Base-by-base conservation (phyloP, 1,140 invertebrate species). In the Brevipalpus yothersi region DNA sequence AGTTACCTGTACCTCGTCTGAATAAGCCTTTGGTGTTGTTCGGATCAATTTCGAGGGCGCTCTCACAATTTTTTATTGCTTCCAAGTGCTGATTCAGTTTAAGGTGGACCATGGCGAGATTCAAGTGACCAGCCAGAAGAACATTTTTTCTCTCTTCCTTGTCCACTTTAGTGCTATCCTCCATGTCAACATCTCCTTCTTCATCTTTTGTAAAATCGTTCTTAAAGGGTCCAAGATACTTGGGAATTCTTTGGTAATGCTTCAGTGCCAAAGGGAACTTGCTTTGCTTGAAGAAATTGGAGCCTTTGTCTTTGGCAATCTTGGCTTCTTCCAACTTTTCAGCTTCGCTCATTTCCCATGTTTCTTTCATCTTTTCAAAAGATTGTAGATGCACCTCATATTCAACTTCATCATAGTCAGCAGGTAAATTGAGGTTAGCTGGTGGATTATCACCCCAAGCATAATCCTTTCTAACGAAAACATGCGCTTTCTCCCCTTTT, bases 21-120 rank as follows among this genome's bases (percentile, higher is more conserved):
- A 90, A 98, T 1, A 87, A 71, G 0, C 82, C 92, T 71, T 98
- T 97, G 5, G 86, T 82, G 73, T 86, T 94, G 10, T 79, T 77
- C 0, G 76, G 68, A 68, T 90, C 82, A 8, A 87, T 64, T 54
- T 80, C 77, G 2, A 95, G 69, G 7, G 80, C 87, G 65, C 80
- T 79, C 17, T 79, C 77, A 60, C 79, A 79, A 43, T 79, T 72
- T 53, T 82, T 76, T 61, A 79, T 80, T 1, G 83, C 86, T 61
- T 84, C 78, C 39, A 78, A 70, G 61, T 78, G 71, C 58, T 91
- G 77, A n/a, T 82, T 76, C 13, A 78, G 71, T 72, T 96, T 95
- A 21, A 94, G 71, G 67, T 84, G 78, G 66, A 85, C 89, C 55
- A 95, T 72, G 0, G 89, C 79, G 4, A 88, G 73, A 74, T 96